A percentile compares a stretch with the other conserved stretches of the same genome.
Conservation (phyloP, 2,113 vertebrate genomes). For the Alethe diademata region DNA sequence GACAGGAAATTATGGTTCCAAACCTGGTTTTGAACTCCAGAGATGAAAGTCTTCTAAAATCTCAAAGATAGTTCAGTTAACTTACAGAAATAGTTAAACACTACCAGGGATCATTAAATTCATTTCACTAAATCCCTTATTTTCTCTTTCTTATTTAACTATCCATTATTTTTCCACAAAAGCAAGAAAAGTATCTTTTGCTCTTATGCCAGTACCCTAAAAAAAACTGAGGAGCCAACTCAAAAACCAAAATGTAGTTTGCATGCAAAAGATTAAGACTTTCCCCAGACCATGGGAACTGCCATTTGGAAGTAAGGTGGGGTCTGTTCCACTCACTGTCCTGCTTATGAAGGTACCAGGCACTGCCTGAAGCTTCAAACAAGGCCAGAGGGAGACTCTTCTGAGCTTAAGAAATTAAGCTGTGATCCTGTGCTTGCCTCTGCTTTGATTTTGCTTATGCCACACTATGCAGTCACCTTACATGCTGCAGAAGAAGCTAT, state of each 20-base stretch:
- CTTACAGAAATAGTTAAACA: not conserved
- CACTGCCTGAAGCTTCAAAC: not conserved
- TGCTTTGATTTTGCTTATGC: not conserved
- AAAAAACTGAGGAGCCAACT: not conserved
- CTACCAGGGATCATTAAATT: not conserved
- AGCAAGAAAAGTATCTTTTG: not conserved
- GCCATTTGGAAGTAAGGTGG: not conserved
- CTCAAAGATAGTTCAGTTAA: not conserved
- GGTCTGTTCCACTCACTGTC: not conserved
- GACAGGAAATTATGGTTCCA: not conserved
- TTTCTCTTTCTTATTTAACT: not conserved
- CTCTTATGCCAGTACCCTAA: not conserved
- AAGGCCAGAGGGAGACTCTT: not conserved
- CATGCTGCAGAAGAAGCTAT: not conserved
- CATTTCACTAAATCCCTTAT: not conserved
- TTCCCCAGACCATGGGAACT: not conserved
- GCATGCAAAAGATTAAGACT: not conserved
- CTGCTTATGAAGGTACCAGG: not conserved
- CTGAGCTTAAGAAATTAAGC: not conserved
- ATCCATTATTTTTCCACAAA: not conserved
- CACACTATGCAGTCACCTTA: not conserved
- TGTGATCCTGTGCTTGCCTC: not conserved
- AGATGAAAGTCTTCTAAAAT: not conserved
- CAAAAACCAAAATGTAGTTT: not conserved
- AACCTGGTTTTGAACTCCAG: not conserved